phyloP scores from a whole-genome alignment of 2,797 vertebrate genomes.

The Tolypeutes matacus region DNA sequence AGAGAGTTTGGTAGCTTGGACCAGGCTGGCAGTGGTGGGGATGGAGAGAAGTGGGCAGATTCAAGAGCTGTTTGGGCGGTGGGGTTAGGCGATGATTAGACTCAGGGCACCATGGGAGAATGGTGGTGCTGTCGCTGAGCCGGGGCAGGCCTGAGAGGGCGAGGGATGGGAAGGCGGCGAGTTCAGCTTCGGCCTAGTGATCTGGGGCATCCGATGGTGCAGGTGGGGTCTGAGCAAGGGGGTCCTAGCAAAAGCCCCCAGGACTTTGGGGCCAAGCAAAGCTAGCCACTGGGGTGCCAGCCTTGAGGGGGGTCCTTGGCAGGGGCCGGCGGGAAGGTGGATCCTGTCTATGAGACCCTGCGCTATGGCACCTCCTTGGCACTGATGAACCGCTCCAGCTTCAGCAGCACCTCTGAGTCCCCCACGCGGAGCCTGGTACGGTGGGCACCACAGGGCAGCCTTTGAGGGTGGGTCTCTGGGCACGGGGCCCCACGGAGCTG shows the following conservation, averaged over 20 bases:
- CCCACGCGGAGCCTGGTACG: slow-evolving; percentile 94
- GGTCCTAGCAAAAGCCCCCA: neutral
- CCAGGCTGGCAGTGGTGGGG: neutral
- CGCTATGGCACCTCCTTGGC: slow-evolving; percentile 95
- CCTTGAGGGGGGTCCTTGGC: slow-evolving; percentile 26
- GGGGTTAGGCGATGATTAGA: neutral
- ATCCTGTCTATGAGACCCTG: slow-evolving; percentile 94
- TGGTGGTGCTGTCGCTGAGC: accelerated
- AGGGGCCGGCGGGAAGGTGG: slow-evolving; percentile 87
- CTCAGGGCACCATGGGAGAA: neutral
- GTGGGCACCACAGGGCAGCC: neutral
- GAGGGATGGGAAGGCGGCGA: too few species aligned
- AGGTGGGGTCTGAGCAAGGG: neutral
- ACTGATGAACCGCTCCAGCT: slow-evolving; percentile 94
- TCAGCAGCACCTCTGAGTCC: slow-evolving; percentile 94
- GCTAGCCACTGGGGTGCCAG: neutral
- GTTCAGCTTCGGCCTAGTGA: neutral
- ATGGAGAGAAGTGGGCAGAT: neutral
- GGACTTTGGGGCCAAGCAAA: neutral
- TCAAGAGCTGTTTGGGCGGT: neutral
- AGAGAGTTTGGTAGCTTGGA: neutral
- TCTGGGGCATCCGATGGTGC: accelerated
- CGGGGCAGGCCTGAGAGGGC: too few species aligned
- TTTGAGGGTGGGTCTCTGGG: neutral
- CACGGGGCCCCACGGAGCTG: neutral